Conservation (phyloP, 2,888 invertebrate genomes). For the Zygothrica quintamaculata region DNA sequence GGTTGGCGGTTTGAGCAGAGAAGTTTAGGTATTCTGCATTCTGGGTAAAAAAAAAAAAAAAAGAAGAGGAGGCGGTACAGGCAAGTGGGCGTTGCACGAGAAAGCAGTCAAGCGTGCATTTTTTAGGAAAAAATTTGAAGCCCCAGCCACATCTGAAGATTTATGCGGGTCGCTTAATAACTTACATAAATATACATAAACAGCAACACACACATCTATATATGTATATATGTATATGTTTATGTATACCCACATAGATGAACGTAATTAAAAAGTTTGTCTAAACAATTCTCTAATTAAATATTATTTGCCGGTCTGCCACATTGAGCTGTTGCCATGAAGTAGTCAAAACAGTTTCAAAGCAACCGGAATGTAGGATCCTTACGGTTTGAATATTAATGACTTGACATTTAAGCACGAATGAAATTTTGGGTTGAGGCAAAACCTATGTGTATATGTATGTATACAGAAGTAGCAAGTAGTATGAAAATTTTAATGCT, state of each 20-base stretch:
- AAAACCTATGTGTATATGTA: constrained; percentile 62
- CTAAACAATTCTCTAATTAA: constrained; percentile 80
- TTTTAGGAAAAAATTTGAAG: constrained; percentile 51
- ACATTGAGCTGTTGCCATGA: constrained; percentile 65
- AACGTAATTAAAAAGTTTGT: constrained; percentile 74
- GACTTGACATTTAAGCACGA: constrained; percentile 65
- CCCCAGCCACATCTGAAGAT: constrained; percentile 54
- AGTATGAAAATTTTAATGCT: constrained; percentile 43
- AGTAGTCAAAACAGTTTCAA: constrained; percentile 4
- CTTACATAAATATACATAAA: constrained; percentile 22
- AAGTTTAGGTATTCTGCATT: constrained; percentile 32
- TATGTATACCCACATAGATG: constrained; percentile 20
- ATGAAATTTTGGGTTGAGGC: constrained; percentile 47
- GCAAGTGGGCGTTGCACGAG: constrained; percentile 37
- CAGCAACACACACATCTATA: constrained; percentile 10
- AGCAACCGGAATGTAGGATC: constrained; percentile 1
- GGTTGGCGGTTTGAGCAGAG: not conserved
- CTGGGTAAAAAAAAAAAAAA: no score
- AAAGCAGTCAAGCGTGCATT: constrained; percentile 49
- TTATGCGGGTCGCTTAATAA: constrained; percentile 69
- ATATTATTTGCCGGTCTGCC: constrained; percentile 66
- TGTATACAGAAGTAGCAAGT: no score
- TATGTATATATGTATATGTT: not conserved
- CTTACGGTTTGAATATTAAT: constrained; percentile 71
- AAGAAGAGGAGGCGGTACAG: constrained; percentile 5